These are phyloP conservation scores for Sebastiscus tertius DNA, from an alignment of 2,797 vertebrate genomes.

Conservation along the genomic window DNA sequence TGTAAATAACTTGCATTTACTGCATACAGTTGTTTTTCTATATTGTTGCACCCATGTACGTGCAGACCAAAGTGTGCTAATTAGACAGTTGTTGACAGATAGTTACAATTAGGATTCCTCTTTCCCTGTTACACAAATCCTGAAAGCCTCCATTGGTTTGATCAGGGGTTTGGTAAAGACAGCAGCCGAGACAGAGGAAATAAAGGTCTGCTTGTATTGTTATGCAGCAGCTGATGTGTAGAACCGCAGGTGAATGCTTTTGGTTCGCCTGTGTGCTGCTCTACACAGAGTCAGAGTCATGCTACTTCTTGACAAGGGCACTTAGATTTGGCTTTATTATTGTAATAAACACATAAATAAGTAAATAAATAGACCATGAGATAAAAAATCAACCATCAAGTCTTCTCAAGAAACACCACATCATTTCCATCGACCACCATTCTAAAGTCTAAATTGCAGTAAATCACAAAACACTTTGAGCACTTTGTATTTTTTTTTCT, in stretches of 20 bases:
- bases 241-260: conserved; percentile 13
- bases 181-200: conserved; percentile 28
- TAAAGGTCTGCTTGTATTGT: conserved; percentile 15
- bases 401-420: neutral
- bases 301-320: neutral
- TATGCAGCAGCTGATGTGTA: conserved; percentile 1
- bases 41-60: neutral
- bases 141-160: conserved; percentile 8
- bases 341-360: conserved; percentile 29
- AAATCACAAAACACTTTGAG: conserved; percentile 6
- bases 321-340: conserved; percentile 23
- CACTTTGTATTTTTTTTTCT: conserved; percentile 1
- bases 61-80: conserved; percentile 7
- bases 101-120: conserved; percentile 22
- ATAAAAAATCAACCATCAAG: conserved; percentile 7
- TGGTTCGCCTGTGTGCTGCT: conserved; percentile 1
- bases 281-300: neutral
- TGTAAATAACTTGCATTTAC: conserved; percentile 12
- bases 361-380: conserved; percentile 6
- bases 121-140: conserved; percentile 19
- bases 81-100: conserved; percentile 32
- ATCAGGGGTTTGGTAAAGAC: conserved; percentile 11
- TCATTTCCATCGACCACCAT: conserved; percentile 8
- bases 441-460: neutral
- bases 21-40: conserved; percentile 15